Evolutionary conservation across 2,888 invertebrate genomes (phyloP).

Genomic region (Sympetrum striolatum): DNA sequence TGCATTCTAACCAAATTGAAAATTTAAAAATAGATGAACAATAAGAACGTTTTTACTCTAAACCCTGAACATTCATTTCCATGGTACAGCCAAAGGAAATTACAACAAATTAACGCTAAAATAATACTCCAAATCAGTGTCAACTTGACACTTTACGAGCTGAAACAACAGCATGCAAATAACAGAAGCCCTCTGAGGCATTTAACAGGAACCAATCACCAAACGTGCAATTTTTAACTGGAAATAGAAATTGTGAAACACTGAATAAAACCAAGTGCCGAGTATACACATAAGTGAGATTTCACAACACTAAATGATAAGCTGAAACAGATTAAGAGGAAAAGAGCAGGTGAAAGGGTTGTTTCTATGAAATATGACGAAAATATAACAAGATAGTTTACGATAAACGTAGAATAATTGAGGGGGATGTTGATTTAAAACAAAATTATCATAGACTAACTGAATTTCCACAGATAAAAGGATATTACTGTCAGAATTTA

Average conservation of each 20-base stretch:
- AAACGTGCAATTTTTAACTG: neutral
- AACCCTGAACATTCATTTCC: neutral
- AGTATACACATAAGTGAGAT: too few relatives aligned
- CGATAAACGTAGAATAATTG: too few relatives aligned
- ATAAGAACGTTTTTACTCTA: neutral
- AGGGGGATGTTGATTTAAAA: too few relatives aligned
- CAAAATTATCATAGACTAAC: too few relatives aligned
- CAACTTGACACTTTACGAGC: neutral
- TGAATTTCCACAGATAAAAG: too few relatives aligned
- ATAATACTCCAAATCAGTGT: neutral
- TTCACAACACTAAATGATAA: too few relatives aligned
- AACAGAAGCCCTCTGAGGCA: neutral
- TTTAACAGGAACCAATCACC: neutral
- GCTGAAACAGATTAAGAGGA: too few relatives aligned
- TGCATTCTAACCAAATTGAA: neutral
- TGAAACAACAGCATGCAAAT: neutral
- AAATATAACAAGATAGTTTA: too few relatives aligned
- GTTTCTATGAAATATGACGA: too few relatives aligned
- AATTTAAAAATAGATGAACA: neutral
- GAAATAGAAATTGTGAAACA: neutral
- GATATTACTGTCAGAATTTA: too few relatives aligned
- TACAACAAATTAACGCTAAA: neutral
- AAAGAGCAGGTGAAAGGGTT: too few relatives aligned
- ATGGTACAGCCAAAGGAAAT: neutral
- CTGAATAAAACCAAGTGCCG: too few relatives aligned